Evolutionary conservation across 2,113 vertebrate species (phyloP).

Genomic region (Dissostichus mawsoni): DNA sequence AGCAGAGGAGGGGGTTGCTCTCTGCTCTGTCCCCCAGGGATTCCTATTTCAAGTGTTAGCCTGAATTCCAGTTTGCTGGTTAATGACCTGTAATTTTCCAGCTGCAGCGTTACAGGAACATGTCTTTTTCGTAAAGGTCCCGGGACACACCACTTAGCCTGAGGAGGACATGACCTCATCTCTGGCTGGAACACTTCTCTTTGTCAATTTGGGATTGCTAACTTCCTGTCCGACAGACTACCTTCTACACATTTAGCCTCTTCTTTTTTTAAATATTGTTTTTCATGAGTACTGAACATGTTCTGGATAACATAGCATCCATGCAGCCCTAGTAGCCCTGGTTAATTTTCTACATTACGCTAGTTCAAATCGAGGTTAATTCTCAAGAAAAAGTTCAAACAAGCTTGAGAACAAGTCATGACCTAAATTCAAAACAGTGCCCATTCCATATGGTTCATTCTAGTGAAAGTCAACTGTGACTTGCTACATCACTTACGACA

Average conservation of each 20-base stretch:
- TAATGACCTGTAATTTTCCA: slow-evolving; percentile 60
- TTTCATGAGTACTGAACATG: too few species aligned
- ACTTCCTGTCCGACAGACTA: slow-evolving; percentile 54
- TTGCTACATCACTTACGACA: too few species aligned
- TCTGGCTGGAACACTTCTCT: slow-evolving; percentile 34
- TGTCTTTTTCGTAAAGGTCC: slow-evolving; percentile 43
- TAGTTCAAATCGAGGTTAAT: too few species aligned
- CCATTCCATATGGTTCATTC: too few species aligned
- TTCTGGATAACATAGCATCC: too few species aligned
- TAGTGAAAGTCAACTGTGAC: too few species aligned
- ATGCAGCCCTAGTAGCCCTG: too few species aligned
- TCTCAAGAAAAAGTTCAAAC: too few species aligned
- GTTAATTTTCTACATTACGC: too few species aligned
- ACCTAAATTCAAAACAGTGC: too few species aligned
- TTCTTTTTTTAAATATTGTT: background rate
- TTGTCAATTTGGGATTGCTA: slow-evolving; percentile 31
- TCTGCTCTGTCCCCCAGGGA: slow-evolving; percentile 5
- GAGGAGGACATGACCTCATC: slow-evolving; percentile 48
- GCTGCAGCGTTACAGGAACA: slow-evolving; percentile 44
- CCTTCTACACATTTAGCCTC: slow-evolving; percentile 4
- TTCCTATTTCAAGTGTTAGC: slow-evolving; percentile 31
- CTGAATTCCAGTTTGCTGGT: slow-evolving; percentile 32
- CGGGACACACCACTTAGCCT: slow-evolving; percentile 10
- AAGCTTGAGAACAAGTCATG: too few species aligned
- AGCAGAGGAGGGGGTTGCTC: slow-evolving; percentile 1